A percentile compares a stretch with the other conserved stretches of the same genome.
phyloP scores from a whole-genome alignment of 1,140 invertebrate species.

The Scaptomyza graminum region DNA sequence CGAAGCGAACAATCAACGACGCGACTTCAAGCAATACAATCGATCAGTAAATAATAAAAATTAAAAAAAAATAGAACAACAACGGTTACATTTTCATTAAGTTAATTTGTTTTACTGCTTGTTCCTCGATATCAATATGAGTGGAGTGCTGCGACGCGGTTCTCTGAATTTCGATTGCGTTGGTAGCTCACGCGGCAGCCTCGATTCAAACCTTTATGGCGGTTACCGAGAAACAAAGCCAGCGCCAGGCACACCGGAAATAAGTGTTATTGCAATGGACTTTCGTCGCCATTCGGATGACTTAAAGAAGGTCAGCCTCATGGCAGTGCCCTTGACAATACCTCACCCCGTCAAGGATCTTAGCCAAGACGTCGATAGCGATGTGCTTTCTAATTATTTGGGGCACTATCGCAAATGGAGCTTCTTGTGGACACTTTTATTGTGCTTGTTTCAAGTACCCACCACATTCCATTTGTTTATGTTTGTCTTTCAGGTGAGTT shows the following conservation, averaged over 20 bases:
- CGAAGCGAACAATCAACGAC: constrained; percentile 50
- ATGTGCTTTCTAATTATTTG: constrained; percentile 87
- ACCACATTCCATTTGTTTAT: constrained; percentile 82
- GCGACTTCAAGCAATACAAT: constrained; percentile 40
- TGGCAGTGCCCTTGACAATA: neutral
- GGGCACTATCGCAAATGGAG: constrained; percentile 90
- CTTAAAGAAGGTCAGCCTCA: constrained; percentile 63
- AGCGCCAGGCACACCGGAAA: constrained; percentile 75
- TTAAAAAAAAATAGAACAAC: constrained; percentile 8
- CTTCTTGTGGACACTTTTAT: constrained; percentile 87
- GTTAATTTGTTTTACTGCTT: constrained; percentile 8
- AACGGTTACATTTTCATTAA: constrained; percentile 4
- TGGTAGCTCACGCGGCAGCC: constrained; percentile 63
- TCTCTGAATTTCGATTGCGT: constrained; percentile 76
- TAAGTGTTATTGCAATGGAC: constrained; percentile 80
- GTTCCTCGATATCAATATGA: constrained; percentile 54
- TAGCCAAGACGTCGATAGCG: constrained; percentile 84
- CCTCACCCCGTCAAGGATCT: constrained; percentile 51
- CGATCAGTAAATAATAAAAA: constrained; percentile 37
- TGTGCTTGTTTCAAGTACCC: constrained; percentile 86
- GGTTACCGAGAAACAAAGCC: constrained; percentile 76
- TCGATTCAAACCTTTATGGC: constrained; percentile 78
- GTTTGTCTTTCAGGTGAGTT: constrained; percentile 83
- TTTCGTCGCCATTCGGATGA: constrained; percentile 79
- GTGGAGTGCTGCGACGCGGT: constrained; percentile 77